Percentiles rank a stretch among this genome's conserved stretches.
phyloP scores from a whole-genome alignment of 2,113 vertebrate genomes.

The Electrona antarctica region DNA sequence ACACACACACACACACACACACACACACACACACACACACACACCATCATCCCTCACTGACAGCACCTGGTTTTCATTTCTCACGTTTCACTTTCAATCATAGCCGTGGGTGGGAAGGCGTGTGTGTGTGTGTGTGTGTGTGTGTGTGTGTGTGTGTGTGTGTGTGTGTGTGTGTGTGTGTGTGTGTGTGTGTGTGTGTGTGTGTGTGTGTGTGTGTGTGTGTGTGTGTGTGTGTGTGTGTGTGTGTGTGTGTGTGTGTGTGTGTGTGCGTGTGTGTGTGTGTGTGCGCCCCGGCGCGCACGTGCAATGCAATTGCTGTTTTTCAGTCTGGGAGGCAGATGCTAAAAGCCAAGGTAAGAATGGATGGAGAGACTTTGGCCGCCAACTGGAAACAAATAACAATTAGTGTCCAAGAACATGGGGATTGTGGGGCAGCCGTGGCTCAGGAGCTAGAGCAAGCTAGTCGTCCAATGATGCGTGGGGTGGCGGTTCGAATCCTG shows the following conservation, averaged over 20 bases:
- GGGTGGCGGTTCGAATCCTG: too few species aligned
- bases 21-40: neutral
- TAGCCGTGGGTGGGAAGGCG: conserved; percentile 21
- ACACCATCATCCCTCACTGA: neutral
- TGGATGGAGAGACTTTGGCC: too few species aligned
- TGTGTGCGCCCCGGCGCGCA: too few species aligned
- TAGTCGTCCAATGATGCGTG: too few species aligned
- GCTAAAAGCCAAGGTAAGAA: too few species aligned
- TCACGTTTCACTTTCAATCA: conserved; percentile 71
- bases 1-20: too few species aligned
- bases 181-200: neutral
- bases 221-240: neutral
- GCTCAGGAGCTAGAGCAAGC: too few species aligned
- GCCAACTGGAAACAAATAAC: too few species aligned
- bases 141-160: neutral
- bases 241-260: conserved; percentile 13
- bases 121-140: conserved; percentile 17
- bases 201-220: neutral
- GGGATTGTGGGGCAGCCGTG: too few species aligned
- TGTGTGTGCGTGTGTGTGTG: conserved; percentile 27
- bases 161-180: conserved; percentile 1
- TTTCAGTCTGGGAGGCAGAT: too few species aligned
- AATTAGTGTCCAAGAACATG: too few species aligned
- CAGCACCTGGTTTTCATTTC: conserved; percentile 73
- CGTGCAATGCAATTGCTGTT: too few species aligned